Evolutionary conservation across 2,113 vertebrate genomes (phyloP), one percentile per base, ranked within the genome.

Genomic region (Cephalopholis sonnerati): DNA sequence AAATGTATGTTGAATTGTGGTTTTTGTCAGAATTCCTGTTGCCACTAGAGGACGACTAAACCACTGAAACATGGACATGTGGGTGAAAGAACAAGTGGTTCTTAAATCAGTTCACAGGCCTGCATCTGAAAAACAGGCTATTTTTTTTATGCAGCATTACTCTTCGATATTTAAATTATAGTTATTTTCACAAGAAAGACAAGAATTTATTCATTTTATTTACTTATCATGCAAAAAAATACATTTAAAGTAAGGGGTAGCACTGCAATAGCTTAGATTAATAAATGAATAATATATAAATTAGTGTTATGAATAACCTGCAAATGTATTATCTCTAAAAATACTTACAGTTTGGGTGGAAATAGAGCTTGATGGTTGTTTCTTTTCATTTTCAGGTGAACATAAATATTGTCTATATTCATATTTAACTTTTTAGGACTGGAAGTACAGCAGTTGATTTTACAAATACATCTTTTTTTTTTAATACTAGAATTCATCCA

Each of bases 31-130:
- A 5, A 13, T 1, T 11, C 18, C 3, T 62, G 11, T 17, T 32
- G 0, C 79, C 73, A 55, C 32, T 12, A 82, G 77, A 74, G 57
- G 55, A 46, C 18, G 15, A 54, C 50, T 11, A 16, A 48, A 9
- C 17, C 0, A 22, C 13, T 11, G 36, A 25, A 51, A 63, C 32
- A 9, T 44, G 41, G 11, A 32, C 9, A 24, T 13, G n/a, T 16
- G 59, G 8, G 15, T 29, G 3, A 25, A 39, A 54, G 9, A 20
- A 25, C 10, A 4, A 29, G 10, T n/a, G 24, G 1, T 9, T 6
- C 10, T 12, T 29, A 46, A 13, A 25, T n/a, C 29, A 5, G 25
- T 29, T 9, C 68, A 39, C 32, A 29, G 20, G 16, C 15, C 9
- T 17, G 17, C 22, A 44, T 64, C 36, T 41, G 12, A 15, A 16